These are phyloP conservation scores for Mormyrus proboscirostris DNA, from an alignment of 2,797 vertebrate genomes.

Conservation along the genomic window DNA sequence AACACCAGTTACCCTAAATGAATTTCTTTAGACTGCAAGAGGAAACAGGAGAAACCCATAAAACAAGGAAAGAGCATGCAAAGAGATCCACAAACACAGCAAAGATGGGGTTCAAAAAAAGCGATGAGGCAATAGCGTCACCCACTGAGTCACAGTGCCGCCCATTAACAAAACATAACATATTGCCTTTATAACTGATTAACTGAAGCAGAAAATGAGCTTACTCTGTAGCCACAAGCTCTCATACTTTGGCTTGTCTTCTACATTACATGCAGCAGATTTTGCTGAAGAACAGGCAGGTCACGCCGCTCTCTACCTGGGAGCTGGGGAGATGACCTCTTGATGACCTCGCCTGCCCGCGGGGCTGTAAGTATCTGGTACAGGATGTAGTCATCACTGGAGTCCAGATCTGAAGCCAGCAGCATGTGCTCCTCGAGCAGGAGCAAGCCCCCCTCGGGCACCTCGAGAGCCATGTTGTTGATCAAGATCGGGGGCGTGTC, in stretches of 20 bases:
- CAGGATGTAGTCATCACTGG: conserved; percentile 53
- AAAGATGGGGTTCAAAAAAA: background rate
- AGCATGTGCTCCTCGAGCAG: conserved; percentile 50
- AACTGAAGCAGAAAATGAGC: background rate
- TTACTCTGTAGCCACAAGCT: background rate
- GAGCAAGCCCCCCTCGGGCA: conserved; percentile 39
- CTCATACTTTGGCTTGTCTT: background rate
- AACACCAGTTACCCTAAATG: background rate
- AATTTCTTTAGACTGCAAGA: background rate
- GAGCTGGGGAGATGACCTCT: conserved; percentile 41
- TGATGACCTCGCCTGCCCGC: conserved; percentile 48
- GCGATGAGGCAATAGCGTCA: background rate
- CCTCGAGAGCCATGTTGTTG: conserved; percentile 57
- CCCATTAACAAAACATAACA: background rate
- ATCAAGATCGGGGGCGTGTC: conserved; percentile 59
- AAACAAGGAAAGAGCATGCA: background rate
- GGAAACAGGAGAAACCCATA: background rate
- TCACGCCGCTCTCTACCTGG: conserved; percentile 42
- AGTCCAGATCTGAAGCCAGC: conserved; percentile 59
- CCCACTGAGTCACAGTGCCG: background rate
- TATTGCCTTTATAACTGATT: background rate
- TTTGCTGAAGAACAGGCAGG: background rate
- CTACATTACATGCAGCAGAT: background rate
- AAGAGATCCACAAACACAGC: background rate
- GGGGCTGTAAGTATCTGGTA: conserved; percentile 38